Conservation (phyloP, 2,888 invertebrate genomes). For the Cephus nigrinus region DNA sequence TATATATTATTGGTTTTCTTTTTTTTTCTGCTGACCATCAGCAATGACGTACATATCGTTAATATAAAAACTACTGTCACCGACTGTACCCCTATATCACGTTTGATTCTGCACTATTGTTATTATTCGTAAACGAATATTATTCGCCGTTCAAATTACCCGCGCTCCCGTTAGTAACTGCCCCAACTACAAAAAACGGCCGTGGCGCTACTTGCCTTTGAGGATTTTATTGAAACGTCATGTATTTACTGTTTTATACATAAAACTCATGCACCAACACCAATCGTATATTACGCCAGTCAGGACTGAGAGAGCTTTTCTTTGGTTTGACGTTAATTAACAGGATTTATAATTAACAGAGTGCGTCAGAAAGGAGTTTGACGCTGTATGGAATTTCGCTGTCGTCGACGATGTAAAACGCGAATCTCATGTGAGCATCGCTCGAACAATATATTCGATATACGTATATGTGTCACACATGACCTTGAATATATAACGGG, state of each 20-base stretch:
- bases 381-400: neutral
- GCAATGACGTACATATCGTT: neutral
- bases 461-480: neutral
- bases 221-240: neutral
- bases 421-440: neutral
- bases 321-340: neutral
- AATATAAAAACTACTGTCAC: neutral
- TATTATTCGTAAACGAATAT: neutral
- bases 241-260: neutral
- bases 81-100: neutral
- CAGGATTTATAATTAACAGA: neutral
- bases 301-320: neutral
- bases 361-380: neutral
- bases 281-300: neutral
- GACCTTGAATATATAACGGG: neutral
- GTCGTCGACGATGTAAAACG: neutral
- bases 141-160: neutral
- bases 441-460: neutral
- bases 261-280: neutral
- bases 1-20: neutral
- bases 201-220: neutral
- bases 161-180: neutral
- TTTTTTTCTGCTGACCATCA: neutral
- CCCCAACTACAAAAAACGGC: neutral
- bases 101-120: neutral